Conservation (phyloP, 35 echinoderm and acorn worm species). For the Heliocidaris tuberculata region DNA sequence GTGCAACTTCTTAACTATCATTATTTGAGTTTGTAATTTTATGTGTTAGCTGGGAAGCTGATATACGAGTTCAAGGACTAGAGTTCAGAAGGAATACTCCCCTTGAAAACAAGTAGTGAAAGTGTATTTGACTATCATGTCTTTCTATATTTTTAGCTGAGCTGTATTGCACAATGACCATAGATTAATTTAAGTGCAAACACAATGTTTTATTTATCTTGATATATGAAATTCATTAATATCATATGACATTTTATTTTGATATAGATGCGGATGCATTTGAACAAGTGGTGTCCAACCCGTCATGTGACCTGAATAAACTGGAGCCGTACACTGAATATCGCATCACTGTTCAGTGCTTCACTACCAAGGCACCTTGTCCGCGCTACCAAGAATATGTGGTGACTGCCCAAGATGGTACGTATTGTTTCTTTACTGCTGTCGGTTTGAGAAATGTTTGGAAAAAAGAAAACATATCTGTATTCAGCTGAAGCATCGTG, state of each 20-base stretch:
- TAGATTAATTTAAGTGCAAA: too few species aligned
- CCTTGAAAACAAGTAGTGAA: too few species aligned
- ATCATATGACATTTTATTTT: too few species aligned
- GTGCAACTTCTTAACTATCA: background rate
- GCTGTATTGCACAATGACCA: too few species aligned
- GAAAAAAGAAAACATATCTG: background rate
- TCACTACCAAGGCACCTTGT: conserved; percentile 2
- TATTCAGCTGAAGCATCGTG: background rate
- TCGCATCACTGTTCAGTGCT: conserved; percentile 28
- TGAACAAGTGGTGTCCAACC: background rate
- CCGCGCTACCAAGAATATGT: background rate
- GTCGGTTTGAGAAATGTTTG: background rate
- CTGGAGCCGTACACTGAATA: conserved; percentile 16
- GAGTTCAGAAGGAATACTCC: too few species aligned
- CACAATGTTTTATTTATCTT: too few species aligned
- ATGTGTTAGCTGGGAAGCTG: too few species aligned
- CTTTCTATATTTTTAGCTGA: too few species aligned
- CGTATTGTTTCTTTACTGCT: conserved; percentile 13
- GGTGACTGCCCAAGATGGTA: conserved; percentile 16
- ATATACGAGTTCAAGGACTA: too few species aligned
- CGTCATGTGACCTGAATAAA: background rate
- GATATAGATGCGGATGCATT: background rate
- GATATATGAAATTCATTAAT: too few species aligned
- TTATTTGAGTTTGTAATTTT: background rate
- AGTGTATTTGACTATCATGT: too few species aligned